Evolutionary conservation across 2,797 vertebrate species (phyloP).

Genomic region (Buphagus erythrorhynchus): DNA sequence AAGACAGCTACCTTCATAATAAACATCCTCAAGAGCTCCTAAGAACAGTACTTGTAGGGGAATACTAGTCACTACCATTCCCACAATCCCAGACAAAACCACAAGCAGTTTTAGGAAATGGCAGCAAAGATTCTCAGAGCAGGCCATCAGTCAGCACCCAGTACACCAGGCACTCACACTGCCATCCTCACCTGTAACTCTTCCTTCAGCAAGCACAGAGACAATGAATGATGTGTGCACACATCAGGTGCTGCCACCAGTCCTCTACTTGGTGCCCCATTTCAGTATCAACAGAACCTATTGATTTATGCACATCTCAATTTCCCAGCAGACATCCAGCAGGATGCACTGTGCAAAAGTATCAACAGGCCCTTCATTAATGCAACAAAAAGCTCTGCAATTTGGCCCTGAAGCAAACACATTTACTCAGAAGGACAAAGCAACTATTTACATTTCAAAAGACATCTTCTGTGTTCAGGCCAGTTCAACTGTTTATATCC

Average conservation of each 20-base stretch:
- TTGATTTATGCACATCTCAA: background rate
- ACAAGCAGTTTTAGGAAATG: background rate
- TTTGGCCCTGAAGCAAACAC: background rate
- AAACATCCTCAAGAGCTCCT: background rate
- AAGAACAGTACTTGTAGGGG: background rate
- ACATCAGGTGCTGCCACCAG: background rate
- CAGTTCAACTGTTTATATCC: background rate
- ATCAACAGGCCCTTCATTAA: background rate
- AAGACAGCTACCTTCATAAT: background rate
- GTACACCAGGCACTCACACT: background rate
- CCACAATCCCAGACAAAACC: background rate
- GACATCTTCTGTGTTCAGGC: background rate
- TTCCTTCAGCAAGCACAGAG: background rate
- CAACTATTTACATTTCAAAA: background rate
- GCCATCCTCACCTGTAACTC: background rate
- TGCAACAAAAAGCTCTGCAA: background rate
- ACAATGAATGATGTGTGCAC: accelerated
- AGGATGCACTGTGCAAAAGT: accelerated
- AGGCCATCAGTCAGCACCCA: background rate
- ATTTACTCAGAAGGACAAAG: background rate
- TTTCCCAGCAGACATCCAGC: background rate
- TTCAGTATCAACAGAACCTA: background rate
- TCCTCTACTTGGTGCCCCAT: background rate
- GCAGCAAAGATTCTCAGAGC: background rate
- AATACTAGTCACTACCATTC: background rate